Conservation (phyloP, 2,888 invertebrate genomes). For the Cheilosia urbana region DNA sequence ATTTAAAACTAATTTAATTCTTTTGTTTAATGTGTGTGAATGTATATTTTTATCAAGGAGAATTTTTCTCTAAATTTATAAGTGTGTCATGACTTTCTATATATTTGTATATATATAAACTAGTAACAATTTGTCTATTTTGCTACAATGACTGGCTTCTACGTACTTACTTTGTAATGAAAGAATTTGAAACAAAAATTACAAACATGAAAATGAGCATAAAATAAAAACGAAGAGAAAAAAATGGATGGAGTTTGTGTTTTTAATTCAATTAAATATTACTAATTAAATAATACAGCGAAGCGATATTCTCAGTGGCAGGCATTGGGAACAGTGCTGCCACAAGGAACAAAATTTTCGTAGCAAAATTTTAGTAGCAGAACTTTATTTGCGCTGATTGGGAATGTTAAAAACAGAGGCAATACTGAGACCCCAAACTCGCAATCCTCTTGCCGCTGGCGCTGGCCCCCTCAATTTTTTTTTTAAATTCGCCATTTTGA, state of each 20-base stretch:
- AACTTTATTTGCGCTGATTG: too few species aligned
- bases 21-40: conserved; percentile 16
- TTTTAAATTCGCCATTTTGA: too few species aligned
- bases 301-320: too few species aligned
- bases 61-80: conserved; percentile 21
- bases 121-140: background rate
- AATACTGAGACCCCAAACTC: too few species aligned
- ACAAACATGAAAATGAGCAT: background rate
- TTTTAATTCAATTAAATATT: background rate
- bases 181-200: background rate
- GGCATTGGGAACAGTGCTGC: too few species aligned
- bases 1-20: conserved; percentile 14
- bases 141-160: background rate
- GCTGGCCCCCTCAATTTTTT: too few species aligned
- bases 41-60: conserved; percentile 16
- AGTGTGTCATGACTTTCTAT: conserved; percentile 26
- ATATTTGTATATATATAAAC: background rate
- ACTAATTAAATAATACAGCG: too few species aligned
- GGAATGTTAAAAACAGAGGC: too few species aligned
- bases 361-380: too few species aligned
- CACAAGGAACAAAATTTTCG: too few species aligned
- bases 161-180: conserved; percentile 11
- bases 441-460: too few species aligned
- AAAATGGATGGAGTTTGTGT: background rate
- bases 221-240: background rate